These are phyloP conservation scores for zebrafish (Danio rerio) DNA, from an alignment of 2,113 vertebrate genomes.

Conservation along the genomic window GRCz12tu NC_133190.1:32278501-32279000, in stretches of 20 bases:
- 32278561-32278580: not conserved
- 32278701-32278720: not conserved
- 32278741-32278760: not conserved
- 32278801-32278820: not conserved
- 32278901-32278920: not conserved
- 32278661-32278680: too few relatives aligned
- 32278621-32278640: not conserved
- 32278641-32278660: not conserved
- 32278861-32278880: not conserved
- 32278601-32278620: not conserved
- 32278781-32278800: not conserved
- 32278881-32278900: not conserved
- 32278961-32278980: not conserved
- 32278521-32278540: not conserved
- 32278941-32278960: constrained; percentile 23
- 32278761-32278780: not conserved
- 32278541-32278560: not conserved
- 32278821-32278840: too few relatives aligned
- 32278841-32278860: not conserved
- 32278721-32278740: not conserved
- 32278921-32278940: not conserved
- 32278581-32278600: not conserved
- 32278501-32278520: not conserved
- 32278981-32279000: not conserved
- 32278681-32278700: not conserved